A percentile compares a stretch with the other conserved stretches of the same genome.
Evolutionary conservation across 2,113 vertebrate genomes (phyloP).

Genomic region (Rhegmatorhina hoffmannsi): DNA sequence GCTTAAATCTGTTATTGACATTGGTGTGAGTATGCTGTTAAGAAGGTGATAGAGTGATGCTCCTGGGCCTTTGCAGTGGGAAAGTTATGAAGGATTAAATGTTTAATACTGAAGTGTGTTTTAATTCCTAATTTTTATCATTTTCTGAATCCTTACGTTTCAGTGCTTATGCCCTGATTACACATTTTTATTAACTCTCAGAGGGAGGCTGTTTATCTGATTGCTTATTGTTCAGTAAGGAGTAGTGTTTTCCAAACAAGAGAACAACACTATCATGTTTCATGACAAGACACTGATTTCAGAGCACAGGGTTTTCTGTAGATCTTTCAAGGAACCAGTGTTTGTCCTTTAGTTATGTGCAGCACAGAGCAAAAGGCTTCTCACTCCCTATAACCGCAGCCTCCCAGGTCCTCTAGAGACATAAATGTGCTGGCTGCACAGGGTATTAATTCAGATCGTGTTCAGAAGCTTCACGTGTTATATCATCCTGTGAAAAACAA

Average conservation of each 20-base stretch:
- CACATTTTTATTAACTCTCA: background rate
- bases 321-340: background rate
- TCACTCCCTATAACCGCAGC: background rate
- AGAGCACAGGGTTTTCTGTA: background rate
- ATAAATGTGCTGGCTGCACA: background rate
- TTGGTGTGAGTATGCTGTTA: background rate
- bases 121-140: background rate
- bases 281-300: background rate
- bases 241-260: background rate
- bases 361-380: background rate
- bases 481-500: background rate
- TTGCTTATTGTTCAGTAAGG: background rate
- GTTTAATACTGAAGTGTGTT: background rate
- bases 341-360: background rate
- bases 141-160: background rate
- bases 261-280: background rate
- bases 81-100: background rate
- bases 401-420: background rate
- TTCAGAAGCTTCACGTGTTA: background rate
- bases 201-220: background rate
- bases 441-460: background rate
- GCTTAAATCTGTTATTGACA: background rate
- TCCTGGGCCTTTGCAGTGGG: background rate
- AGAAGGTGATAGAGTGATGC: background rate
- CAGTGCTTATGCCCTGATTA: background rate